Percentiles rank a stretch among this genome's conserved stretches.
phyloP scores from a whole-genome alignment of 2,113 vertebrate genomes.

The Orthonyx spaldingii region DNA sequence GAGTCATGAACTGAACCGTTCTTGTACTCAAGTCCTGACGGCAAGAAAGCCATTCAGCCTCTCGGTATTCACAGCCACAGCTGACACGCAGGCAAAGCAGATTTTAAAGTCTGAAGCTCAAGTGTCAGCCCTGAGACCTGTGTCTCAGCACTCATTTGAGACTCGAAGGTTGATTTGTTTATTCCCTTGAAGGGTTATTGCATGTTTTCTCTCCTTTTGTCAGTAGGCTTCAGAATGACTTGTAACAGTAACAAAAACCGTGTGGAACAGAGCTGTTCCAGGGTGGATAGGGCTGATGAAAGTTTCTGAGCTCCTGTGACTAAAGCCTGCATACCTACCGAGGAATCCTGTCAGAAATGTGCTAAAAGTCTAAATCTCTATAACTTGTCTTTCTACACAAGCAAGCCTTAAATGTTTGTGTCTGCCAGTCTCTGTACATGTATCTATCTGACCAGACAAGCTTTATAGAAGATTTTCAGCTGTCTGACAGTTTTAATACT shows the following conservation, averaged over 20 bases:
- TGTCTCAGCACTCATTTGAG: conserved; percentile 17
- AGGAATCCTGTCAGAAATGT: conserved; percentile 23
- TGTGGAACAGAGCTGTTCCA: not conserved
- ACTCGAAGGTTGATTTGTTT: conserved; percentile 9
- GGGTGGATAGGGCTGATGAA: not conserved
- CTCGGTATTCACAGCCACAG: not conserved
- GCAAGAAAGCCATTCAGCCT: not conserved
- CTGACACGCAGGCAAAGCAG: not conserved
- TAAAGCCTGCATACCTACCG: not conserved
- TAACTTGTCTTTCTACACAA: not conserved
- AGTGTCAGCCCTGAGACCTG: conserved; percentile 42
- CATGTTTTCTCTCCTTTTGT: conserved; percentile 2
- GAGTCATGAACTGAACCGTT: not conserved
- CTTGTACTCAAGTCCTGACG: not conserved
- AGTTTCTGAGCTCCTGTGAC: not conserved
- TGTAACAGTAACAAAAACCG: not conserved
- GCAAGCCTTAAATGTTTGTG: not conserved
- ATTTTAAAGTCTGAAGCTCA: conserved; percentile 43
- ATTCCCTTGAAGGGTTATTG: conserved; percentile 26
- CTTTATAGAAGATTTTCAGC: not conserved
- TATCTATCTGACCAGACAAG: conserved; percentile 5
- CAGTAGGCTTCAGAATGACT: not conserved
- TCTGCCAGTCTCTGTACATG: not conserved
- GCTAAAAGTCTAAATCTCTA: not conserved
- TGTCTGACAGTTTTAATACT: not conserved